These are phyloP conservation scores for Chaetodon auriga DNA, from an alignment of 2,113 vertebrate species.

Conservation along the genomic window DNA sequence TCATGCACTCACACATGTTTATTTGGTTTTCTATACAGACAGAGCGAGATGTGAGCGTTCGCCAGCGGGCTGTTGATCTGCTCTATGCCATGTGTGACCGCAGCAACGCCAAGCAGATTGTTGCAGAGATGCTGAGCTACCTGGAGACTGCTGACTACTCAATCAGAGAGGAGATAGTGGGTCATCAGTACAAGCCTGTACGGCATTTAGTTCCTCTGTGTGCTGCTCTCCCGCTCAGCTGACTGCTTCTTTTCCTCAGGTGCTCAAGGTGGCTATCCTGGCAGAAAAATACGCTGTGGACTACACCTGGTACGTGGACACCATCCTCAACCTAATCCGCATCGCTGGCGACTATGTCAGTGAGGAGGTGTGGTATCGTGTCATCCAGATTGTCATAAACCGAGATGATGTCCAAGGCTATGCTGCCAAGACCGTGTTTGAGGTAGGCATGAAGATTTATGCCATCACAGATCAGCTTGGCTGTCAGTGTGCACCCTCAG, in stretches of 20 bases:
- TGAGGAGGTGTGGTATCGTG: constrained; percentile 93
- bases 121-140: constrained; percentile 92
- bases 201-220: neutral
- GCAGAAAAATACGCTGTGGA: constrained; percentile 93
- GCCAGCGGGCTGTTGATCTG: constrained; percentile 91
- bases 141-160: constrained; percentile 91
- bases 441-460: constrained; percentile 77
- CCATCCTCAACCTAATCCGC: constrained; percentile 92
- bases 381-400: constrained; percentile 94
- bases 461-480: neutral
- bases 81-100: constrained; percentile 94
- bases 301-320: constrained; percentile 94
- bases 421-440: constrained; percentile 91
- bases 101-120: constrained; percentile 92
- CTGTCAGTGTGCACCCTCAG: neutral
- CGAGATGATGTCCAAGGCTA: constrained; percentile 92
- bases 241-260: constrained; percentile 70
- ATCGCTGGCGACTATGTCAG: constrained; percentile 92
- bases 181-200: constrained; percentile 35
- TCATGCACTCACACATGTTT: neutral
- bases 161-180: constrained; percentile 92
- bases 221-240: neutral
- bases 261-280: constrained; percentile 91
- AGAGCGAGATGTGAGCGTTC: constrained; percentile 90
- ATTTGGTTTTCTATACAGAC: constrained; percentile 78